Conservation (phyloP, 1,140 invertebrate species). For the Zaprionus tsacasi region DNA sequence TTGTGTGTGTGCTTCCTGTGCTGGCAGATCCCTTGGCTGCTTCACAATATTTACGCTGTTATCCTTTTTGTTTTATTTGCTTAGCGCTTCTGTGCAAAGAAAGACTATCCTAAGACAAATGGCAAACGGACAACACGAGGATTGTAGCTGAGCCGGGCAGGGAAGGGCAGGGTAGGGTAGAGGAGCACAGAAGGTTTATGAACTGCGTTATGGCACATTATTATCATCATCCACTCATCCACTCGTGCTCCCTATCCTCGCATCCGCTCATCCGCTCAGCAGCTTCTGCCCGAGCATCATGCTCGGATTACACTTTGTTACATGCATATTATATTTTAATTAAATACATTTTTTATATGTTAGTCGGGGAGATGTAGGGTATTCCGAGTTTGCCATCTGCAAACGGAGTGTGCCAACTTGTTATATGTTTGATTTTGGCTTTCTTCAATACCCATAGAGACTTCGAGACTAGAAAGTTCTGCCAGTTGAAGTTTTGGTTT, state of each 20-base stretch:
- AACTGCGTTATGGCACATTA: conserved; percentile 51
- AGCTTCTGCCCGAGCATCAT: conserved; percentile 51
- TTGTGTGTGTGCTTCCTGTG: conserved; percentile 13
- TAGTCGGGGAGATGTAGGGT: no score
- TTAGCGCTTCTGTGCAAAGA: conserved; percentile 80
- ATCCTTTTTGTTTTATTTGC: conserved; percentile 83
- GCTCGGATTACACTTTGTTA: conserved; percentile 73
- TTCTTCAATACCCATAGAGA: no score
- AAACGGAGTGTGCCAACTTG: no score
- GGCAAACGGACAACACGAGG: conserved; percentile 41
- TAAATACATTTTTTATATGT: no score
- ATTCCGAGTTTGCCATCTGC: no score
- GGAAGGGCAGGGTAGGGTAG: background rate
- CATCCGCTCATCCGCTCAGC: conserved; percentile 35
- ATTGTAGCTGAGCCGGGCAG: conserved; percentile 17
- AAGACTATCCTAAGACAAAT: conserved; percentile 68
- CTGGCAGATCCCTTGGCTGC: conserved; percentile 38
- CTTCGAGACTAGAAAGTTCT: background rate
- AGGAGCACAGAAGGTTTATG: conserved; percentile 27
- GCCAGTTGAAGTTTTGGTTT: conserved; percentile 46
- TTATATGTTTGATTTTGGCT: conserved; percentile 4
- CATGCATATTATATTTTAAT: conserved; percentile 60
- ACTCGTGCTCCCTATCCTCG: no score
- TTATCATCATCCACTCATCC: conserved; percentile 50
- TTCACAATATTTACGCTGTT: conserved; percentile 79